Evolutionary conservation across 2,888 invertebrate genomes (phyloP).

Genomic region (Diogma glabrata): DNA sequence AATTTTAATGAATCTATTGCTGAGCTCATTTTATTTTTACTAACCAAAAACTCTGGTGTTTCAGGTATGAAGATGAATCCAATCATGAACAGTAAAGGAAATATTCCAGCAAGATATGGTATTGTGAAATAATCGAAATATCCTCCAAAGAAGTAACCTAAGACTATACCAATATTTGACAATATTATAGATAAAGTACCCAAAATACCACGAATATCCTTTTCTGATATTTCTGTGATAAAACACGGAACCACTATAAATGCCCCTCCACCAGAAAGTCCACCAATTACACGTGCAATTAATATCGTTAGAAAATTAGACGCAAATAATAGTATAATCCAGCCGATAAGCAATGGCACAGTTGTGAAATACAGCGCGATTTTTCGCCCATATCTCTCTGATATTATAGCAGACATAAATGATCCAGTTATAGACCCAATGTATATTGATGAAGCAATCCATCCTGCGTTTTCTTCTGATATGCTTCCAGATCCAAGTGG

Average conservation of each 20-base stretch:
- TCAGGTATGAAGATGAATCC: slow-evolving; percentile 8
- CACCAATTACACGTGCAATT: slow-evolving; percentile 14
- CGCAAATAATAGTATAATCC: slow-evolving; percentile 15
- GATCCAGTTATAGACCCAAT: too few species aligned
- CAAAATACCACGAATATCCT: not conserved
- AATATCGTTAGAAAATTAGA: too few species aligned
- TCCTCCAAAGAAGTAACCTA: too few species aligned
- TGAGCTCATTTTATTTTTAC: not conserved
- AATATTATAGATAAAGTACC: slow-evolving; percentile 24
- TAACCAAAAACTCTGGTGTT: slow-evolving; percentile 2
- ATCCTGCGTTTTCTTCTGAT: too few species aligned
- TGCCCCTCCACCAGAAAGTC: slow-evolving; percentile 14
- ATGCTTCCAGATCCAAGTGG: too few species aligned
- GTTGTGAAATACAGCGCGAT: not conserved
- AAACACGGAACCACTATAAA: slow-evolving; percentile 11
- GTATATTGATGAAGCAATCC: too few species aligned
- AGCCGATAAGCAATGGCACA: not conserved
- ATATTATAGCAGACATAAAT: too few species aligned
- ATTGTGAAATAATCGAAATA: not conserved
- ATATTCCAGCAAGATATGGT: not conserved
- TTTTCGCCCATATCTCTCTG: not conserved
- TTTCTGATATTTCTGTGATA: slow-evolving; percentile 11
- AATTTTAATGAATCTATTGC: slow-evolving; percentile 8
- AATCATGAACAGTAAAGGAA: slow-evolving; percentile 3
- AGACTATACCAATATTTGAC: slow-evolving; percentile 27